These are phyloP conservation scores for Fragum whitleyi DNA, from an alignment of 2,888 invertebrate species.

Conservation along the genomic window DNA sequence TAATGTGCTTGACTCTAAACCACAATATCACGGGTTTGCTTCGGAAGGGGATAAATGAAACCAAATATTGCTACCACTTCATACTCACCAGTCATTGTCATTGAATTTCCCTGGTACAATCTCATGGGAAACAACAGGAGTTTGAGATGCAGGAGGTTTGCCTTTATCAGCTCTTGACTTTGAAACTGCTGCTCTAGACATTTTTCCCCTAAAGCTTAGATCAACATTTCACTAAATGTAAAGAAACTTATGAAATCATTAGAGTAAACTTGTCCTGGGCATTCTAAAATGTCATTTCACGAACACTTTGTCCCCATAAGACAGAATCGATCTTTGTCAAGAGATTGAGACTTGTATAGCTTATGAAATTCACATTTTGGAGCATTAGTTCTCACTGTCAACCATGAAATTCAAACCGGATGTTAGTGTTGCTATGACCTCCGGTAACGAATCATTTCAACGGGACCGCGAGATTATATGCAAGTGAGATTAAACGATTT, in stretches of 20 bases:
- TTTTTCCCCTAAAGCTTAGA: neutral
- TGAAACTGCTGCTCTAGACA: constrained; percentile 79
- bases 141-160: constrained; percentile 77
- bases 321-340: too few relatives aligned
- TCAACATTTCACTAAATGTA: constrained; percentile 40
- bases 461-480: neutral
- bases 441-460: neutral
- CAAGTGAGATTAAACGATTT: neutral
- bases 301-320: too few relatives aligned
- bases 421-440: constrained; percentile 74
- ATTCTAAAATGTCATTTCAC: neutral
- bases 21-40: too few relatives aligned
- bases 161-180: constrained; percentile 81
- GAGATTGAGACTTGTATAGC: too few relatives aligned
- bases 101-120: constrained; percentile 85
- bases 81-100: constrained; percentile 84
- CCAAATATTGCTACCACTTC: too few relatives aligned
- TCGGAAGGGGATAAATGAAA: too few relatives aligned
- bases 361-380: neutral
- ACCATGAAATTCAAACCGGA: constrained; percentile 66
- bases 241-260: neutral
- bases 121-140: constrained; percentile 83
- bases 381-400: neutral
- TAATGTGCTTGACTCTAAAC: too few relatives aligned
- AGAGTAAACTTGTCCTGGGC: neutral